phyloP scores from a whole-genome alignment of 2,113 vertebrate species.

The Axis porcinus region DNA sequence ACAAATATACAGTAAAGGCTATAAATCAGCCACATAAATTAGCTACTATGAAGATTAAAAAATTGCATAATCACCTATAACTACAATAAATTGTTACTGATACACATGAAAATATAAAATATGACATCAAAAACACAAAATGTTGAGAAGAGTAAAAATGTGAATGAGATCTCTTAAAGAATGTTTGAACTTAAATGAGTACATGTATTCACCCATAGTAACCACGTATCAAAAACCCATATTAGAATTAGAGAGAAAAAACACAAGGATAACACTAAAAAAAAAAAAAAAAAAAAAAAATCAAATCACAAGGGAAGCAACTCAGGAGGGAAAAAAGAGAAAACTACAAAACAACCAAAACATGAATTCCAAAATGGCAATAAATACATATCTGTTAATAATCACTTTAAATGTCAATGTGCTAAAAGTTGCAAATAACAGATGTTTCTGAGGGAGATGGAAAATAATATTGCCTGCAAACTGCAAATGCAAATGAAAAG shows the following conservation, averaged over 20 bases:
- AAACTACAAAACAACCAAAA: neutral
- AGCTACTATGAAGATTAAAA: neutral
- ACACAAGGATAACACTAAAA: neutral
- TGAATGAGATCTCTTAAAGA: neutral
- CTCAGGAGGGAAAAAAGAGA: neutral
- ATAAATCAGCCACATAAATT: neutral
- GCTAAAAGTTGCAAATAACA: neutral
- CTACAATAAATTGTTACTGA: neutral
- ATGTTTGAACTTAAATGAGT: neutral
- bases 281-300: too few species aligned
- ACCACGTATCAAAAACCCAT: accelerated
- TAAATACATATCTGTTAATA: neutral
- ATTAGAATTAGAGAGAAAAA: neutral
- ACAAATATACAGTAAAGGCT: neutral
- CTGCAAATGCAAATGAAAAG: neutral
- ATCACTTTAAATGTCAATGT: neutral
- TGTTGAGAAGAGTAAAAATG: neutral
- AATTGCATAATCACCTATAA: neutral
- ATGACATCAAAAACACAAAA: neutral
- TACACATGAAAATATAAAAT: neutral
- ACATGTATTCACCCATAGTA: neutral
- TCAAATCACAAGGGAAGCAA: neutral
- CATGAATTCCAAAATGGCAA: neutral
- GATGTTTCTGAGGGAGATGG: neutral
- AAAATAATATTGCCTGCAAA: neutral